phyloP scores from a whole-genome alignment of 2,797 vertebrate species.

The Sebastes taczanowskii region DNA sequence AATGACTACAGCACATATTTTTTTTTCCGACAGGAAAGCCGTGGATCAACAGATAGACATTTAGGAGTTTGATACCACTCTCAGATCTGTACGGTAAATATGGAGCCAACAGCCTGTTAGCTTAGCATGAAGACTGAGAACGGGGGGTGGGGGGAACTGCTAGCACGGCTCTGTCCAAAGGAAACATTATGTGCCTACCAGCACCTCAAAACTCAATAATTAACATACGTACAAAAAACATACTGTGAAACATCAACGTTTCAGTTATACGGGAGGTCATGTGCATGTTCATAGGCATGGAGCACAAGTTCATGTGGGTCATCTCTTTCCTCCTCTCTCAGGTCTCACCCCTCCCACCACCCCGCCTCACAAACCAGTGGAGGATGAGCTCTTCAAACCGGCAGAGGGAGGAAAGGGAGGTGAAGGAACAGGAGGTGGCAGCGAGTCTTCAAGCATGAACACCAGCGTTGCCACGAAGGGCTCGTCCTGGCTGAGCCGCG shows the following conservation, averaged over 20 bases:
- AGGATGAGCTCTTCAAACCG: conserved; percentile 96
- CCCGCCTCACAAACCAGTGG: conserved; percentile 93
- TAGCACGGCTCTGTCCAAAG: background rate
- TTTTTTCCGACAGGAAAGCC: too few species aligned
- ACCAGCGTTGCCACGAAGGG: conserved; percentile 37
- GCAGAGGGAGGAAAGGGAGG: conserved; percentile 82
- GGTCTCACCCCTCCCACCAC: conserved; percentile 98
- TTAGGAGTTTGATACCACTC: background rate
- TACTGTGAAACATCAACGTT: background rate
- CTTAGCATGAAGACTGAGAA: background rate
- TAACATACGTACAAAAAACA: too few species aligned
- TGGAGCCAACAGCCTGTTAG: background rate
- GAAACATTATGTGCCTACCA: background rate
- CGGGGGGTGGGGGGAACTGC: too few species aligned
- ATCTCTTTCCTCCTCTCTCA: conserved; percentile 52
- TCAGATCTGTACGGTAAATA: background rate
- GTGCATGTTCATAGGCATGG: too few species aligned
- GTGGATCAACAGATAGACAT: background rate
- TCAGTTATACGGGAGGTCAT: background rate
- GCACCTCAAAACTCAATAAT: background rate
- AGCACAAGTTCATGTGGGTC: background rate
- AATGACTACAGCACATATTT: too few species aligned
- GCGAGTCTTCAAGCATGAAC: conserved; percentile 39
- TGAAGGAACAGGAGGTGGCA: conserved; percentile 5
- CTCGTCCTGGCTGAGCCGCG: conserved; percentile 63